Base-by-base conservation (phyloP, 2,888 invertebrate genomes). In the Orthosia gothica region DNA sequence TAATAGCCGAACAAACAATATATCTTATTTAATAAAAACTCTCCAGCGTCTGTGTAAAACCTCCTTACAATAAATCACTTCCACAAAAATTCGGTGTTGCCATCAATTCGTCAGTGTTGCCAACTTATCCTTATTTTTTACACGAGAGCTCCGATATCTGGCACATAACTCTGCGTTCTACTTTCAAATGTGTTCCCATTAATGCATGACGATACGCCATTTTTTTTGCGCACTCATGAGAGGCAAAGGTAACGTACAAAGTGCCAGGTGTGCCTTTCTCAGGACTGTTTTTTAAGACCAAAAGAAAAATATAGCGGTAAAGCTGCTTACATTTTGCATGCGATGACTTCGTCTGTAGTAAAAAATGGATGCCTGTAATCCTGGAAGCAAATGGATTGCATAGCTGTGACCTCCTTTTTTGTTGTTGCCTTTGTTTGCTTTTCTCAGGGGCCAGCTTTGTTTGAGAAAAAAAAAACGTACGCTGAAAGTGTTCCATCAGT, bases 181-280 rank as follows among this genome's bases (percentile, higher is more conserved):
- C 23, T 74, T 79, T 76, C 70, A 64, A 79, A 83, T 77, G 59
- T 79, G 69, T 67, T 75, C 12, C 63, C 63, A 66, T 76, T 76
- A 82, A 79, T 83, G 70, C 66, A 73, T 74, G 70, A 82, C 68
- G 76, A 76, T 83, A 69, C 70, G 23, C 65, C 66, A 83, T 76
- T 79, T 83, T 74, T 83, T 82, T 74, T 64, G 55, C 71, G 40
- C 75, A 45, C 26, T 82, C 64, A 71, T 26, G 69, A 69, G 62
- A 58, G 50, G 70, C 69, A 70, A 77, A 69, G 74, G 62, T 18
- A 69, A 52, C n/a, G 55, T 50, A 64, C 32, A 72, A 64, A 71
- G 49, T 64, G 70, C 78, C 78, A 76, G 78, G 72, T 81, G 77
- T 58, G n/a, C n/a, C 13, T 67, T 82, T 77, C 73, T 49, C 67